Base-by-base conservation (phyloP, 2,113 vertebrate species). In the Trematomus loennbergii region DNA sequence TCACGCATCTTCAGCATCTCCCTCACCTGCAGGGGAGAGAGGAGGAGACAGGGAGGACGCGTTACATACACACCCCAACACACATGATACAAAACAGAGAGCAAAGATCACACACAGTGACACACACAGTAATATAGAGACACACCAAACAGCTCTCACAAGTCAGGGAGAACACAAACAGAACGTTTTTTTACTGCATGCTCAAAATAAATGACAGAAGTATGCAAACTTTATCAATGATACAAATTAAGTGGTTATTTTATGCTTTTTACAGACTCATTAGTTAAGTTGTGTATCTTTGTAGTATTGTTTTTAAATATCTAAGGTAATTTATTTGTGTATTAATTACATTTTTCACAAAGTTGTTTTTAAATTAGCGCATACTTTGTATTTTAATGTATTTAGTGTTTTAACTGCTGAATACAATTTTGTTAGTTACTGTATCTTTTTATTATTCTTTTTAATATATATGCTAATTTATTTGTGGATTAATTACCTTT, bases 1-100 rank as follows among this genome's bases (percentile, higher is more conserved):
- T 99, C 98, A 81, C 98, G 97, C 98, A 99, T 99, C 91, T 98
- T 99, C 92, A 99, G 94, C 98, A 99, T 99, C 93, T 99, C 98
- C 92, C 97, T 96, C 90, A 99, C 98, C 98, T 99, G 91, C 59
- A 76, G 73, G 66, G 81, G 54, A 81, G 18, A 77, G 63, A 29
- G 64, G 53, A 73, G 5, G 68, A 73, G 79, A 79, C 50, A 73
- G 62, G 40, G 16, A 25, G 59, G 67, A 49, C 20, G 4, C 9
- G 70, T 81, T 62, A 83, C 12, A 1, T 3, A 81, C 49, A 68
- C 58, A 49, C 62, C 58, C 43, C 13, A 49, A 61, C 36, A 33
- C 72, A 82, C 49, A 36, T 84, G 68, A 69, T 13, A 75, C 60
- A 75, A 72, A 29, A 75, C 55, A 16, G 46, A 81, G 54, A 36